A percentile compares a stretch with the other conserved stretches of the same genome.
Conservation (phyloP, 35 echinoderm and acorn worm species). For the Ptychodera flava region DNA sequence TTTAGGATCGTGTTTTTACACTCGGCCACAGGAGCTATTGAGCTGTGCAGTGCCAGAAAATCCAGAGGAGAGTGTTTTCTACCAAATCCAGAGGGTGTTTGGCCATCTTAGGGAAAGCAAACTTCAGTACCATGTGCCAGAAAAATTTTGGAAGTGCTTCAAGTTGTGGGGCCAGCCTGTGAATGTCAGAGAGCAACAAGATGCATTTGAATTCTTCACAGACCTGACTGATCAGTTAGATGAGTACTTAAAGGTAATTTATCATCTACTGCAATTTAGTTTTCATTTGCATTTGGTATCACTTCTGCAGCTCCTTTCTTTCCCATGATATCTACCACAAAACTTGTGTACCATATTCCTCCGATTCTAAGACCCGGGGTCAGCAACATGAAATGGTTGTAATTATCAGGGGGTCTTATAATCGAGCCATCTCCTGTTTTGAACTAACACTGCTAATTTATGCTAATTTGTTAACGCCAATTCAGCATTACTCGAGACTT, state of each 20-base stretch:
- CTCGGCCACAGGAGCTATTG: conserved; percentile 29
- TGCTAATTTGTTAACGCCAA: no score
- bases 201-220: conserved; percentile 99
- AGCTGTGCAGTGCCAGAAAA: conserved; percentile 34
- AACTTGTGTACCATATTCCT: no score
- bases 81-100: conserved; percentile 88
- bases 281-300: no score
- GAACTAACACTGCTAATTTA: no score
- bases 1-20: not conserved
- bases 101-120: conserved; percentile 91
- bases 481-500: no score
- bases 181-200: conserved; percentile 96
- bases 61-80: conserved; percentile 78
- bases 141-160: conserved; percentile 90
- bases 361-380: no score
- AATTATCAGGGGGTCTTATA: no score
- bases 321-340: no score
- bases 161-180: conserved; percentile 98
- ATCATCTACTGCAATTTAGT: no score
- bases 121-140: conserved; percentile 94
- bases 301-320: no score
- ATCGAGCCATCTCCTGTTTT: no score
- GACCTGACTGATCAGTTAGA: conserved; percentile 92
- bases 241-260: conserved; percentile 81
- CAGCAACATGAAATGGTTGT: no score